Base-by-base conservation (phyloP, 2,888 invertebrate species). In the Apomyelois bistriatella region DNA sequence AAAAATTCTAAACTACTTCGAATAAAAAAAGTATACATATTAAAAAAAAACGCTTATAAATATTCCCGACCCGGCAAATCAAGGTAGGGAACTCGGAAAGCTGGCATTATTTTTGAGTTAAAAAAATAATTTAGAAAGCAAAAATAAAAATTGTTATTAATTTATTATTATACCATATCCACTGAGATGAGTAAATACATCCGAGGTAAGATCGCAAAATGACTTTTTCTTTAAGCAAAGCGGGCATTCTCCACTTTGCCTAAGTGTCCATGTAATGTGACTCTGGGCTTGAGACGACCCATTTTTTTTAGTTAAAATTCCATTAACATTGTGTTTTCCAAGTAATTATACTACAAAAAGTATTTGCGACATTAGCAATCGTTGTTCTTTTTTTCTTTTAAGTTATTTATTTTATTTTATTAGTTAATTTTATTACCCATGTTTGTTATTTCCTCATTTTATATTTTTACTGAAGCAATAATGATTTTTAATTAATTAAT, bases 191-290 rank as follows among this genome's bases (percentile, higher is more conserved):
- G 4, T 46, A 16, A 15, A 1, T 3, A 60, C 53, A 51, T 67
- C 62, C 49, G n/a, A 46, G 52, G 42, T 17, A 46, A 46, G 53
- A 58, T 47, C 40, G 42, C 17, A 56, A 72, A 66, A 71, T 65
- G 69, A 72, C 65, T 73, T 70, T 72, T 75, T 72, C 69, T 68
- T 66, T 59, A 65, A 69, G 64, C 65, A 65, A 67, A 57, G 65
- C 62, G 58, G 65, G 59, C 61, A 63, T 64, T 65, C 58, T 61
- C 67, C 69, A 72, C 74, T 71, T 68, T 74, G 75, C 73, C 65
- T 80, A 82, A 82, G 80, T 72, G 66, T 68, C 78, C 81, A 72
- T 80, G 76, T 76, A 78, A 81, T 74, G 72, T 69, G 58, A 58
- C 62, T 56, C 64, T 52, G 54, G 52, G 53, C 55, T 59, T 55